A percentile compares a stretch with the other conserved stretches of the same genome.
These are phyloP conservation scores for Oikopleura dioica DNA, from an alignment of 23 tunicate species.

Conservation along the genomic window DNA sequence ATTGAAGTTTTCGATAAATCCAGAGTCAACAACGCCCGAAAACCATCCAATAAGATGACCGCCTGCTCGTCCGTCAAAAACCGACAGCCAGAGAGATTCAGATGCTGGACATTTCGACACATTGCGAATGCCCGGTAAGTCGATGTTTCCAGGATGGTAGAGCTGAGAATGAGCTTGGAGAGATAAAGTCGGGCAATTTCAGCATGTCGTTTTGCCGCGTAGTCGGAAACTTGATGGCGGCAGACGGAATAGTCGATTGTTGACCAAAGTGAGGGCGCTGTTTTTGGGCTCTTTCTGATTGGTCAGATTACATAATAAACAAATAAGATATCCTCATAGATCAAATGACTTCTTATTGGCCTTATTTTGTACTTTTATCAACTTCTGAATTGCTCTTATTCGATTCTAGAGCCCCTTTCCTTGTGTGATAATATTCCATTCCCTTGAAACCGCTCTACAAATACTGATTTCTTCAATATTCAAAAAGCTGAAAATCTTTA, in stretches of 20 bases:
- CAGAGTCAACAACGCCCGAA: constrained; percentile 61
- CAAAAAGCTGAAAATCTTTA: constrained; percentile 52
- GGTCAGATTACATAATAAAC: too few relatives aligned
- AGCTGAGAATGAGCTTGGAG: neutral
- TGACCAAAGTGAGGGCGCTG: neutral
- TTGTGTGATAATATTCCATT: constrained; percentile 73
- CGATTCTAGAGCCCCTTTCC: constrained; percentile 63
- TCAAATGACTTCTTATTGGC: too few relatives aligned
- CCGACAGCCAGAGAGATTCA: constrained; percentile 32
- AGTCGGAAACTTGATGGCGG: neutral
- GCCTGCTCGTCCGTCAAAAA: constrained; percentile 41
- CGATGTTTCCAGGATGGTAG: neutral
- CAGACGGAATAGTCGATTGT: neutral
- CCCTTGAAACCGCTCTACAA: constrained; percentile 57
- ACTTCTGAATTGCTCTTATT: too few relatives aligned
- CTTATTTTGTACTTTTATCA: constrained; percentile 24
- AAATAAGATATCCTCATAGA: too few relatives aligned
- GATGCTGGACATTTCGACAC: constrained; percentile 68
- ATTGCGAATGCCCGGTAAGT: constrained; percentile 22
- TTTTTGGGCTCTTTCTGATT: too few relatives aligned
- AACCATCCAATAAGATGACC: constrained; percentile 58
- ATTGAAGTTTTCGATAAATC: constrained; percentile 55
- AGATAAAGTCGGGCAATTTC: neutral
- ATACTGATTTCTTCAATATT: constrained; percentile 48
- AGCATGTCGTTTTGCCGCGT: neutral